These are phyloP conservation scores for Smittia sp. DNA, from an alignment of 2,888 invertebrate genomes.

Conservation along the genomic window DNA sequence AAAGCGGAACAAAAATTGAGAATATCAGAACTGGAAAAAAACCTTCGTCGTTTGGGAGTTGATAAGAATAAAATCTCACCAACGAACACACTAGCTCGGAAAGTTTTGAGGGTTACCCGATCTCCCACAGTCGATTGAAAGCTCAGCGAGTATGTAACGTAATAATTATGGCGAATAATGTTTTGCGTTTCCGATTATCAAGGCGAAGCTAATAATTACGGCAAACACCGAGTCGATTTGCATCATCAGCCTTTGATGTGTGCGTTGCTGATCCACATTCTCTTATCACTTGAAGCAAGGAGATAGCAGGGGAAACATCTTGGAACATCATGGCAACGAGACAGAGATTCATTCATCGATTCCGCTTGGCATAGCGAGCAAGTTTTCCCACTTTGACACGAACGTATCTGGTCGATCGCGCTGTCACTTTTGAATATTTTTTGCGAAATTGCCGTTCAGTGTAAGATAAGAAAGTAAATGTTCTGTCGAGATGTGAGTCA, in stretches of 20 bases:
- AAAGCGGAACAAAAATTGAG: background rate
- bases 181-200: background rate
- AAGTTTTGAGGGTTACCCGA: background rate
- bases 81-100: background rate
- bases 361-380: too few relatives aligned
- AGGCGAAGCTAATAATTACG: background rate
- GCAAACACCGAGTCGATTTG: background rate
- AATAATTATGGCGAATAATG: background rate
- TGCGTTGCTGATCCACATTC: background rate
- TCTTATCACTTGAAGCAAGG: too few relatives aligned
- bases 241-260: background rate
- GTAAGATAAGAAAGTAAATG: too few relatives aligned
- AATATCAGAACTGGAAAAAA: constrained; percentile 9
- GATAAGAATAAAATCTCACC: constrained; percentile 17
- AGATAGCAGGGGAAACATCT: too few relatives aligned
- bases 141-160: background rate
- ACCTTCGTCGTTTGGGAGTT: background rate
- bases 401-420: too few relatives aligned
- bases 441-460: too few relatives aligned
- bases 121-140: background rate
- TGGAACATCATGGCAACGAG: too few relatives aligned
- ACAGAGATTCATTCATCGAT: too few relatives aligned
- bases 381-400: too few relatives aligned
- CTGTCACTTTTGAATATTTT: too few relatives aligned
- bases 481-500: too few relatives aligned